phyloP scores from a whole-genome alignment of 2,888 invertebrate species.

The Folsomia candida region DNA sequence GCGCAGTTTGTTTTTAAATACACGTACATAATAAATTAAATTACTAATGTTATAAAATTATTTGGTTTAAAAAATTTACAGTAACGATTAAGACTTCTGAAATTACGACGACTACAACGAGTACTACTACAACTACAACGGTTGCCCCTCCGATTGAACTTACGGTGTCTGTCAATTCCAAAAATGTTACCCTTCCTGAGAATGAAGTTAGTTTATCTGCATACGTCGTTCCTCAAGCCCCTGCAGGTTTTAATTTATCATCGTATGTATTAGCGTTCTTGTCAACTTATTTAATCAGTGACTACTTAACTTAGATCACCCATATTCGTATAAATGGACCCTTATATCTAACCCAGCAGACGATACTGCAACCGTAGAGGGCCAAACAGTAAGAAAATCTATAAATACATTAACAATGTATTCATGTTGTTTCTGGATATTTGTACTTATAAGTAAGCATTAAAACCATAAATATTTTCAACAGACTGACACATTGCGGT shows the following conservation, averaged over 20 bases:
- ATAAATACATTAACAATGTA: too few relatives aligned
- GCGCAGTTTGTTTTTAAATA: too few relatives aligned
- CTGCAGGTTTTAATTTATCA: slow-evolving; percentile 56
- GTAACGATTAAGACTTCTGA: too few relatives aligned
- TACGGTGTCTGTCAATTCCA: slow-evolving; percentile 71
- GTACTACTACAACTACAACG: slow-evolving; percentile 17
- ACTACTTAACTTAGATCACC: slow-evolving; percentile 57
- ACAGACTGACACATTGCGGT: slow-evolving; percentile 70
- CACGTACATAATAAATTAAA: too few relatives aligned
- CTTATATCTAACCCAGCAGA: slow-evolving; percentile 79
- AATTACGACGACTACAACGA: not conserved
- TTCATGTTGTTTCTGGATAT: too few relatives aligned
- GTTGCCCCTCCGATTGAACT: slow-evolving; percentile 64
- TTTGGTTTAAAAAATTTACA: too few relatives aligned
- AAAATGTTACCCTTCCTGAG: slow-evolving; percentile 76
- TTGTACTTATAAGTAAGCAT: too few relatives aligned
- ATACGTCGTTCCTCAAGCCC: slow-evolving; percentile 73
- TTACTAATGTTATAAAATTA: too few relatives aligned
- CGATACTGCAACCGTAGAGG: slow-evolving; percentile 72
- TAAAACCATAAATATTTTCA: not conserved
- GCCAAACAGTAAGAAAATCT: slow-evolving; percentile 66
- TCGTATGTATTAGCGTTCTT: not conserved
- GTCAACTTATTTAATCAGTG: not conserved
- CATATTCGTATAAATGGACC: slow-evolving; percentile 86
- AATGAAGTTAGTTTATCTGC: slow-evolving; percentile 81